A percentile compares a stretch with the other conserved stretches of the same genome.
These are phyloP conservation scores for Isotomurus palustris DNA, from an alignment of 2,888 invertebrate genomes.

Conservation along the genomic window DNA sequence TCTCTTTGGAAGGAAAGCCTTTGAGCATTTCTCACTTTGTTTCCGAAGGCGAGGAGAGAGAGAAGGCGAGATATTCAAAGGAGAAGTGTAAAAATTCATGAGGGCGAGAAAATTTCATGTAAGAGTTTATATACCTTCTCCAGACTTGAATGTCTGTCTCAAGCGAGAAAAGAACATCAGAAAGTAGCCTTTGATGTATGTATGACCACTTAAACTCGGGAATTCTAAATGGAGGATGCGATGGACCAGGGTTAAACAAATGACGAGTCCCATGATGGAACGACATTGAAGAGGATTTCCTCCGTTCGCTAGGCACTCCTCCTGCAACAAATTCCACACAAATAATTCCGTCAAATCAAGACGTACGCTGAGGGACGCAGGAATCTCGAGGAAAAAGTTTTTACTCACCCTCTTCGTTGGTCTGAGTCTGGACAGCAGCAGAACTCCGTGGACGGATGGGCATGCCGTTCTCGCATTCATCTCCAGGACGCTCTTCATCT, in stretches of 20 bases:
- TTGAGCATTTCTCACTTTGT: too few species aligned
- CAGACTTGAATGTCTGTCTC: conserved; percentile 95
- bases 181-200: conserved; percentile 91
- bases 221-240: conserved; percentile 93
- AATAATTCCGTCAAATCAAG: neutral
- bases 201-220: conserved; percentile 99
- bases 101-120: too few species aligned
- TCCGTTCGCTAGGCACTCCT: conserved; percentile 27
- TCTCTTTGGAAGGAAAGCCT: too few species aligned
- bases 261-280: conserved; percentile 58
- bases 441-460: conserved; percentile 64
- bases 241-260: conserved; percentile 90
- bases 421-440: conserved; percentile 76
- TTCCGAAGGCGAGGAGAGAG: too few species aligned
- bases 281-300: conserved; percentile 43
- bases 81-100: too few species aligned
- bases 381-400: neutral
- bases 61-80: too few species aligned
- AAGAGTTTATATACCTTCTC: conserved; percentile 57
- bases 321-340: conserved; percentile 24
- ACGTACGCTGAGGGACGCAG: too few species aligned
- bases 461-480: conserved; percentile 30
- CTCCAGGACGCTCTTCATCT: conserved; percentile 6
- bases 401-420: conserved; percentile 72
- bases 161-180: conserved; percentile 91